Evolutionary conservation across 35 echinoderm and acorn worm genomes (phyloP), one percentile per base, ranked within the genome.

Genomic region (Ophiothrix spiculata): DNA sequence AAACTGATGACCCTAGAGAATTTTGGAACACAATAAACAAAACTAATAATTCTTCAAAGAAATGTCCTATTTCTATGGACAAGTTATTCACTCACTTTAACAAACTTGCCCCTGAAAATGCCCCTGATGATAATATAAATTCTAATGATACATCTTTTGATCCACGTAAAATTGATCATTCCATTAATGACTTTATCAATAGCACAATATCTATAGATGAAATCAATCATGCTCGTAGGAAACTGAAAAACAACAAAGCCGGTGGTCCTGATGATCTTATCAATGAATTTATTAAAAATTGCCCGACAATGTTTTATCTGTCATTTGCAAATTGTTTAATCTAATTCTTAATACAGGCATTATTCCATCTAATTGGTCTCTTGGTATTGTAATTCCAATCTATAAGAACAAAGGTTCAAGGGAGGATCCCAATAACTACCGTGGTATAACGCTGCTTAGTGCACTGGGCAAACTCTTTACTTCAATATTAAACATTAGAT

Each of bases 241-340:
- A 85, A 69, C 29, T 35, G 28, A 85, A 75, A 73, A 75, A 33
- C 56, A 85, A 54, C 75, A 73, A 85, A 85, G 19, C 56, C 3
- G 2, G 45, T 73, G 82, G 82, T n/a, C 60, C 60, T 69, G 85
- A 87, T 56, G 42, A 79, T 34, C 4, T 87, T 77, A 39, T 80
- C 1, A 86, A 86, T 56, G 84, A 86, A 32, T 76, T 74, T 86
- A 1, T 86, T 76, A 86, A 86, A 86, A 17, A 87, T 80, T 78
- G 85, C 32, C 39, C 45, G 75, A 35, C 25, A 41, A 23, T 77
- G 36, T 79, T 38, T 11, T 80, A 21, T 13, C 8, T 31, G 36
- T 76, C 28, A 39, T 87, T 14, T 25, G 17, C 25, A 74, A 39
- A 37, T 38, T 86, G 34, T 78, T 87, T 80, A 78, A 87, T 79